A percentile compares a stretch with the other conserved stretches of the same genome.
Evolutionary conservation across 2,797 vertebrate species (phyloP).

Genomic region (Coccyzus lansbergi): DNA sequence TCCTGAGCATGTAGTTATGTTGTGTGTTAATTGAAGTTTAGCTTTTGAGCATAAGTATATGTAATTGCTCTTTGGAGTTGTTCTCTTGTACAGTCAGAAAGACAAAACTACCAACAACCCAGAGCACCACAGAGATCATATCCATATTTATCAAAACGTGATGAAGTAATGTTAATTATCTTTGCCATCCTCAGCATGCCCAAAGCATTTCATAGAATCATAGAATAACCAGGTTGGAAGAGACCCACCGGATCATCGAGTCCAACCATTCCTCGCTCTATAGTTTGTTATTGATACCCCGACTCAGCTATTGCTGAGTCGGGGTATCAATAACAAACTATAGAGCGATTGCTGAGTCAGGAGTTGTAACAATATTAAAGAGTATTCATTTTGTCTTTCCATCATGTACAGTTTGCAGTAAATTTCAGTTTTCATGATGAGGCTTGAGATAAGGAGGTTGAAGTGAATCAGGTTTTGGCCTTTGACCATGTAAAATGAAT

Average conservation of each 20-base stretch:
- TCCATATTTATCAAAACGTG: background rate
- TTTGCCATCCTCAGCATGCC: too few species aligned
- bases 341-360: background rate
- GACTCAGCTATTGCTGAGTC: background rate
- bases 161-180: background rate
- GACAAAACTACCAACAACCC: background rate
- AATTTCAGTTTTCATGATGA: background rate
- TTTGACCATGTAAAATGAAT: conserved; percentile 7
- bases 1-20: background rate
- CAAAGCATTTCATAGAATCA: too few species aligned
- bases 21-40: background rate
- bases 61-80: background rate
- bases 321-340: too few species aligned
- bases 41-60: background rate
- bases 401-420: background rate
- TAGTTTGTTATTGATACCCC: background rate
- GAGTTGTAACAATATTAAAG: conserved; percentile 4
- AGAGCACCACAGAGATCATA: background rate
- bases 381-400: background rate
- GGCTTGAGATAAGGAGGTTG: background rate
- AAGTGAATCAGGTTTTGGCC: background rate
- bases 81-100: background rate
- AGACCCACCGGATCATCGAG: too few species aligned
- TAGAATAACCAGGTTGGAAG: too few species aligned
- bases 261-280: too few species aligned